A percentile compares a stretch with the other conserved stretches of the same genome.
phyloP scores from a whole-genome alignment of 2,888 invertebrate genomes.

The Drosophila barbarae region DNA sequence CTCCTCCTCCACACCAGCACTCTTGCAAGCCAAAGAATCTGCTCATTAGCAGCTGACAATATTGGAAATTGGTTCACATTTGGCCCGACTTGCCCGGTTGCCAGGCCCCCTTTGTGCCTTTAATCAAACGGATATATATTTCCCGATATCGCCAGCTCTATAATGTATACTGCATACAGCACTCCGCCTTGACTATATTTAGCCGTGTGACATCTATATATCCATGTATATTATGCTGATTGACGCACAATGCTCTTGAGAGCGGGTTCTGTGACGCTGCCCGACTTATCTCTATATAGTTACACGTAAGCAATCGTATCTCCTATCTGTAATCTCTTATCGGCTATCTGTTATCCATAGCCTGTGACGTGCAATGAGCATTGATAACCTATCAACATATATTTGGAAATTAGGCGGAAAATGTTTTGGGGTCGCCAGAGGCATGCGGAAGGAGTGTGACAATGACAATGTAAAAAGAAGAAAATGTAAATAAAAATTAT shows the following conservation, averaged over 20 bases:
- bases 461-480: not conserved
- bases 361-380: constrained; percentile 34
- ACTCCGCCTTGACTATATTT: constrained; percentile 52
- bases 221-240: constrained; percentile 53
- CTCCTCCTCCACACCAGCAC: constrained; percentile 12
- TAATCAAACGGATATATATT: constrained; percentile 59
- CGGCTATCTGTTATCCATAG: constrained; percentile 6
- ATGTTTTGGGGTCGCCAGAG: not conserved
- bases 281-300: constrained; percentile 54
- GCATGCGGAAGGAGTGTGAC: not conserved
- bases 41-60: constrained; percentile 60
- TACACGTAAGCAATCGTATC: constrained; percentile 18
- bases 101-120: constrained; percentile 34
- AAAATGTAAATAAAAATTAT: not conserved
- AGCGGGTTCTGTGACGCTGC: constrained; percentile 57
- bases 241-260: constrained; percentile 61
- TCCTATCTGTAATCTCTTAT: constrained; percentile 16
- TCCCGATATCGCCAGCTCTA: constrained; percentile 34
- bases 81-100: constrained; percentile 19
- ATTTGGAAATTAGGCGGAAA: constrained; percentile 9
- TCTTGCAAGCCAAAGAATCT: constrained; percentile 32
- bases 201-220: constrained; percentile 52
- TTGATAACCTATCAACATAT: constrained; percentile 21
- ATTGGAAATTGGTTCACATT: constrained; percentile 42
- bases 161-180: constrained; percentile 22